Evolutionary conservation across 2,888 invertebrate species (phyloP).

Genomic region (Hydriomena furcata): DNA sequence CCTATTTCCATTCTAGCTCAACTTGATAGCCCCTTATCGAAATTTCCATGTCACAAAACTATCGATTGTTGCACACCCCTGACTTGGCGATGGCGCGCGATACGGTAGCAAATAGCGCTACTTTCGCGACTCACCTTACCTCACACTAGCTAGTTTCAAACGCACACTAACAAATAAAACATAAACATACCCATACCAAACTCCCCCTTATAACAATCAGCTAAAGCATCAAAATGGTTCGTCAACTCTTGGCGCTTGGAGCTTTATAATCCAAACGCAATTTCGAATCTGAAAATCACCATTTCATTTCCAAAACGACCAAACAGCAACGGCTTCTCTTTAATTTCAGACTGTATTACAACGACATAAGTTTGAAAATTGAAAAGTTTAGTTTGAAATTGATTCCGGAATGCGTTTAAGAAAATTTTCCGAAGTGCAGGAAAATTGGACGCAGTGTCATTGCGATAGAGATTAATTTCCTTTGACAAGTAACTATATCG

Average conservation of each 20-base stretch:
- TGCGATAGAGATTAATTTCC: constrained; percentile 55
- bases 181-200: constrained; percentile 37
- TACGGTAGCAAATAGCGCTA: constrained; percentile 82
- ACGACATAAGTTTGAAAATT: constrained; percentile 38
- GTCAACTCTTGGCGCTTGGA: constrained; percentile 29
- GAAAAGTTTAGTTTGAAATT: constrained; percentile 29
- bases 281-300: constrained; percentile 64
- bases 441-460: constrained; percentile 48
- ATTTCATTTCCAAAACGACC: constrained; percentile 48
- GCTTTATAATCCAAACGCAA: constrained; percentile 41
- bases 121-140: constrained; percentile 77
- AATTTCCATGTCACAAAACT: constrained; percentile 27
- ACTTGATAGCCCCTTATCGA: constrained; percentile 26
- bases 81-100: constrained; percentile 74
- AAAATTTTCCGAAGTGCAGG: constrained; percentile 45
- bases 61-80: constrained; percentile 53
- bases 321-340: constrained; percentile 32
- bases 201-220: constrained; percentile 31
- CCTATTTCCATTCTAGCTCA: constrained; percentile 24
- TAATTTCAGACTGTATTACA: constrained; percentile 37
- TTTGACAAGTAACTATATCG: constrained; percentile 45
- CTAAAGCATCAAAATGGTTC: constrained; percentile 28
- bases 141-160: constrained; percentile 64
- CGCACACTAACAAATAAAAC: constrained; percentile 28
- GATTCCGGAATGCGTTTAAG: constrained; percentile 45